Conservation (phyloP, 2,797 vertebrate genomes). For the Schizopygopsis malacanthus region DNA sequence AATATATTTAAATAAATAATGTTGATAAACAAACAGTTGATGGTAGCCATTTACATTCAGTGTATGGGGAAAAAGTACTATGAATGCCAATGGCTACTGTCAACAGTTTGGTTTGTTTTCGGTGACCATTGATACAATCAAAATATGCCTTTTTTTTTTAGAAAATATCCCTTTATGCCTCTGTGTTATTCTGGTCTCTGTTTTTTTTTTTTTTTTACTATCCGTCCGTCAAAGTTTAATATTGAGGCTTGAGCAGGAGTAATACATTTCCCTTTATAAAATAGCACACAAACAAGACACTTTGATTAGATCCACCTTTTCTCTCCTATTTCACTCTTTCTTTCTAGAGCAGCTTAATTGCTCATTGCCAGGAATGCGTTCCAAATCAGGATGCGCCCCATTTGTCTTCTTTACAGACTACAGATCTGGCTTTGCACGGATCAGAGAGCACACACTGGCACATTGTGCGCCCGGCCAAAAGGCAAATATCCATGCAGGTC, state of each 20-base stretch:
- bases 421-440: constrained; percentile 50
- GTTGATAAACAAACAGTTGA: not conserved
- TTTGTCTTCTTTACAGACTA: constrained; percentile 64
- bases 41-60: not conserved
- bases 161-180: not conserved
- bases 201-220: not conserved
- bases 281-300: not conserved
- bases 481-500: constrained; percentile 30
- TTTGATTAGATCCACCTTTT: constrained; percentile 17
- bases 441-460: constrained; percentile 50
- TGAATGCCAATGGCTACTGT: no score
- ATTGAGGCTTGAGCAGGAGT: not conserved
- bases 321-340: constrained; percentile 12
- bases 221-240: not conserved
- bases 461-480: constrained; percentile 46
- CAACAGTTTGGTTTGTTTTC: no score
- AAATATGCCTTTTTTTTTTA: no score
- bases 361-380: constrained; percentile 52
- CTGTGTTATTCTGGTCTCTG: not conserved
- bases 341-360: constrained; percentile 43
- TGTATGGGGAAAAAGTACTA: no score
- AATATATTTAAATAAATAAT: not conserved
- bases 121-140: no score
- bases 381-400: constrained; percentile 60
- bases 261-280: not conserved